Evolutionary conservation across 1,140 invertebrate genomes (phyloP), one percentile per base, ranked within the genome.

Genomic region (Bombus pascuorum): DNA sequence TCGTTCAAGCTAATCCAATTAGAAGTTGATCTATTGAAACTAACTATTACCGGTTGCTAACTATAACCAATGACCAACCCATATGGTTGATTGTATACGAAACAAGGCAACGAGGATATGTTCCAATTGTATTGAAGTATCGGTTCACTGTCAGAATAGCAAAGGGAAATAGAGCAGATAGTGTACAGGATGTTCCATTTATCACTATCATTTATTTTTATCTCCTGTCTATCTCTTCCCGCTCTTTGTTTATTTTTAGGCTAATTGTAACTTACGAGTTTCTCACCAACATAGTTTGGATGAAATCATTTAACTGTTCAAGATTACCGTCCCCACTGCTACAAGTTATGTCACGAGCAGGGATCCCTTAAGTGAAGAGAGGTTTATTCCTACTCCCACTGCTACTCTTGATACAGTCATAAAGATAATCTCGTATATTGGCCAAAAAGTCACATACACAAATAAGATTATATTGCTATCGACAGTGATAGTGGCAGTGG

Each of bases 11-110:
- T 76, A 86, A 89, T 86, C 68, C 75, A 86, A 89, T 76, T 79
- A 82, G 82, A 88, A 42, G 34, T 37, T 53, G 37, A 86, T 88
- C 74, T 75, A 82, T 86, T 78, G 77, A 89, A 85, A 77, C 65
- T 37, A 87, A 79, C 47, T 68, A 62, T 80, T 81, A 10, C 34
- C 34, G 65, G 59, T 85, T 85, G 70, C 57, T 53, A 53, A 22
- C 47, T 53, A 62, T n/a, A 77, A 62, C 32, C 25, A 76, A 42
- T 34, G 76, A 0, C 37, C 47, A 62, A 85, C 73, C 74, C 59
- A 75, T 62, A 72, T 73, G 77, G 42, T 66, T 28, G 28, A 10
- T 37, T 28, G 32, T 47, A 57, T 57, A 57, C 12, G 34, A 47
- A 80, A 85, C 57, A 34, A 59, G 53, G n/a, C 25, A 42, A 15